A percentile compares a stretch with the other conserved stretches of the same genome.
phyloP scores from a whole-genome alignment of 2,888 invertebrate species.

The Iphiclides podalirius region DNA sequence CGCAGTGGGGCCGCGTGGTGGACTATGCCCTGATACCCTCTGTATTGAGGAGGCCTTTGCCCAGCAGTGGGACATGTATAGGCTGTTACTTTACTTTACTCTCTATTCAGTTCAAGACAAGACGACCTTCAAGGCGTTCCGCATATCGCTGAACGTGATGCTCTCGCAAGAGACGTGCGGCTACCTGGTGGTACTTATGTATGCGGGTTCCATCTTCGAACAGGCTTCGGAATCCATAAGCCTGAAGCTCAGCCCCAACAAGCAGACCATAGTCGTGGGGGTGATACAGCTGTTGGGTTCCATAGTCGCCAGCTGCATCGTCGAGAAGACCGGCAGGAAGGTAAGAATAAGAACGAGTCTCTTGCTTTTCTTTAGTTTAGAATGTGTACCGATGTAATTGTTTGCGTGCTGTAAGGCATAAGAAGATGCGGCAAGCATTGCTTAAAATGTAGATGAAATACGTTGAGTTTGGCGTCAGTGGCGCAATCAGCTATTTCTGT shows the following conservation, averaged over 20 bases:
- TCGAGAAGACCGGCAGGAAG: slow-evolving; percentile 71
- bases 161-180: slow-evolving; percentile 72
- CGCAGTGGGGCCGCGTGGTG: too few relatives aligned
- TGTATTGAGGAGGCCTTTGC: too few relatives aligned
- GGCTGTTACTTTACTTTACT: too few relatives aligned
- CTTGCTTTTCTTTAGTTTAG: neutral
- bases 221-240: slow-evolving; percentile 66
- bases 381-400: neutral
- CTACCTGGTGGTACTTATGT: slow-evolving; percentile 73
- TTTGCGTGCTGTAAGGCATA: too few relatives aligned
- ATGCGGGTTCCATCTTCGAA: slow-evolving; percentile 72
- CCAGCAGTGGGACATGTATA: too few relatives aligned
- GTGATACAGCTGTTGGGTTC: slow-evolving; percentile 66
- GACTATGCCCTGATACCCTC: too few relatives aligned
- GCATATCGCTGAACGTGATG: slow-evolving; percentile 71
- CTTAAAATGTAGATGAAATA: too few relatives aligned
- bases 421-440: too few relatives aligned
- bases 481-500: too few relatives aligned
- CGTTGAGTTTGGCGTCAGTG: too few relatives aligned
- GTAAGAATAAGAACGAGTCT: too few relatives aligned
- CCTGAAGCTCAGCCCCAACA: slow-evolving; percentile 66
- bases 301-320: slow-evolving; percentile 69
- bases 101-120: slow-evolving; percentile 63
- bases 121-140: slow-evolving; percentile 69
- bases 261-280: slow-evolving; percentile 72